These are phyloP conservation scores for Leptopilina drosophilae DNA, from an alignment of 2,888 invertebrate genomes.

Conservation along the genomic window DNA sequence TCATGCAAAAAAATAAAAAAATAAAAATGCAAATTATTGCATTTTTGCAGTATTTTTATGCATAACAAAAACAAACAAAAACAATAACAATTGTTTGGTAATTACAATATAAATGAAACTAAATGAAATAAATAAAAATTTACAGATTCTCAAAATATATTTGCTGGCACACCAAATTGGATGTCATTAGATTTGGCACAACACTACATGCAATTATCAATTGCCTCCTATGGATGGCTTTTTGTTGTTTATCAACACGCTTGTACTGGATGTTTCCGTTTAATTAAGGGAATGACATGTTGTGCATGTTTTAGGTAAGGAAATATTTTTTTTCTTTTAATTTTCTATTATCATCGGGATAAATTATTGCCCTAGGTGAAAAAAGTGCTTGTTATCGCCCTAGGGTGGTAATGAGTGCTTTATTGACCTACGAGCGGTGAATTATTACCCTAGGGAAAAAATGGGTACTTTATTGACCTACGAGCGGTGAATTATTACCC, in stretches of 20 bases:
- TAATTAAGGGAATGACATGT: slow-evolving; percentile 84
- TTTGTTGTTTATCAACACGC: slow-evolving; percentile 88
- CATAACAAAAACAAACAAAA: no score
- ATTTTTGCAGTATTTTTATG: not conserved
- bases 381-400: no score
- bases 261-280: slow-evolving; percentile 85
- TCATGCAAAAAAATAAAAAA: slow-evolving; percentile 8
- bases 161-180: slow-evolving; percentile 85
- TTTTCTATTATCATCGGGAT: no score
- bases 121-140: slow-evolving; percentile 53
- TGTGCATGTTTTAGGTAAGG: slow-evolving; percentile 84
- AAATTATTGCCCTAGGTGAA: no score
- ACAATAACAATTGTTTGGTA: no score
- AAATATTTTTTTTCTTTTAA: not conserved
- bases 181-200: slow-evolving; percentile 87
- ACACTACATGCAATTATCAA: slow-evolving; percentile 88
- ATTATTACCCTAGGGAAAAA: no score
- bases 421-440: no score
- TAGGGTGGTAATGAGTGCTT: no score
- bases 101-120: no score
- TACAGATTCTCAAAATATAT: slow-evolving; percentile 79
- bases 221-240: slow-evolving; percentile 93
- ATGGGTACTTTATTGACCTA: no score
- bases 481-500: no score
- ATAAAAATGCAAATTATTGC: not conserved